Evolutionary conservation across 2,797 vertebrate genomes (phyloP).

Genomic region (Melanotaenia trifasciata): DNA sequence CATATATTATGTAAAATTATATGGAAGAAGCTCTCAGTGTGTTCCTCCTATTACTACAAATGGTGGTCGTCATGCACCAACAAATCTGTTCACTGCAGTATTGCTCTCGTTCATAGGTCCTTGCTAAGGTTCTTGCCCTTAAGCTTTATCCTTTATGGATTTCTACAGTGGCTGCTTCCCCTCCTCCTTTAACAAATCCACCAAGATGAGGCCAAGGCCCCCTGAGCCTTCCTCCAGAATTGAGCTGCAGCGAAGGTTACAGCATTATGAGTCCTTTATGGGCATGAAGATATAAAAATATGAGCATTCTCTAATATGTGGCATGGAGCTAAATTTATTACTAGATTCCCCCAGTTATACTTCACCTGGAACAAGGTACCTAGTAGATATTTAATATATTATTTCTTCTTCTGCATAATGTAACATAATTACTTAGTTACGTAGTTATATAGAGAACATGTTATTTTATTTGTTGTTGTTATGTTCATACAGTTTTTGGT

Average conservation of each 20-base stretch:
- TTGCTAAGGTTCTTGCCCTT: conserved; percentile 30
- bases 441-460: background rate
- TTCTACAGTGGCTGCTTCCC: conserved; percentile 35
- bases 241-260: conserved; percentile 48
- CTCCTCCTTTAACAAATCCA: conserved; percentile 26
- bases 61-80: conserved; percentile 16
- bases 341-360: background rate
- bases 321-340: background rate
- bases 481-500: background rate
- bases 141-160: conserved; percentile 36
- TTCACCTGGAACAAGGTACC: background rate
- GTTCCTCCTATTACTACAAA: conserved; percentile 17
- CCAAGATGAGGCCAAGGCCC: conserved; percentile 19
- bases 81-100: conserved; percentile 23
- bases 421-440: background rate
- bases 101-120: conserved; percentile 36
- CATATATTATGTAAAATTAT: conserved; percentile 11
- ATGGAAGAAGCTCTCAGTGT: background rate
- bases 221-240: conserved; percentile 34
- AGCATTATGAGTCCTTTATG: conserved; percentile 3
- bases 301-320: conserved; percentile 6
- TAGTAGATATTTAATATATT: background rate
- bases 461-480: background rate
- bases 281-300: conserved; percentile 21
- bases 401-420: background rate